Evolutionary conservation across 1,140 invertebrate species (phyloP), one percentile per base, ranked within the genome.

Genomic region (Nebria ingens): DNA sequence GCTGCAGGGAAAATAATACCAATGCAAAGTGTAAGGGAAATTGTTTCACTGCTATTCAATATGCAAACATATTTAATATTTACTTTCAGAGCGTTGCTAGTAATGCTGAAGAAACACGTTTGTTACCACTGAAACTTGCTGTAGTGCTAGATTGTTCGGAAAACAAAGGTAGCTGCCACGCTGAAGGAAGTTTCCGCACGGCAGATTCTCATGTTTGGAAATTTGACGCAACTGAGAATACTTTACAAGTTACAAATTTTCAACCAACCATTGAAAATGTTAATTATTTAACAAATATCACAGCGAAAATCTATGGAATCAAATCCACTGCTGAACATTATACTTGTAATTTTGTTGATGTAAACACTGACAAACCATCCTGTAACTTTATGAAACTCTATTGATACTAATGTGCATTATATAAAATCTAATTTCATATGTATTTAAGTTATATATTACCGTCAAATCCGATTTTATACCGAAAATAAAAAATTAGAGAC

Each of bases 1-100:
- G 55, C 59, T 21, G 61, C 63, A 51, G 70, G 70, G 56, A 59
- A 54, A 52, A 65, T 71, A 15, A 45, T 72, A 34, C 63, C 68
- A 11, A 49, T 63, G 23, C 56, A 61, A 60, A 56, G 57, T 54
- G 59, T 62, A 52, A 34, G 59, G 51, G 17, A n/a, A n/a, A 12
- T 12, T 17, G 4, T 45, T 45, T 45, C 25, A 34, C 6, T 34
- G n/a, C n/a, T 34, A 34, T 34, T 9, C 6, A 9, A 34, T 34
- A 6, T 34, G 25, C 25, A n/a, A 34, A n/a, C n/a, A 34, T 34
- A 34, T 34, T 34, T 34, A 9, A 34, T 34, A 34, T 34, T 34
- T n/a, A n/a, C n/a, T 15, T 54, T 38, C 38, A 17, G 29, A 22
- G n/a, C n/a, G 25, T 25, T 19, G 9, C 19, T 12, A 17, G 34